Conservation (phyloP, 2,888 invertebrate species). For the Erpobdella octoculata region DNA sequence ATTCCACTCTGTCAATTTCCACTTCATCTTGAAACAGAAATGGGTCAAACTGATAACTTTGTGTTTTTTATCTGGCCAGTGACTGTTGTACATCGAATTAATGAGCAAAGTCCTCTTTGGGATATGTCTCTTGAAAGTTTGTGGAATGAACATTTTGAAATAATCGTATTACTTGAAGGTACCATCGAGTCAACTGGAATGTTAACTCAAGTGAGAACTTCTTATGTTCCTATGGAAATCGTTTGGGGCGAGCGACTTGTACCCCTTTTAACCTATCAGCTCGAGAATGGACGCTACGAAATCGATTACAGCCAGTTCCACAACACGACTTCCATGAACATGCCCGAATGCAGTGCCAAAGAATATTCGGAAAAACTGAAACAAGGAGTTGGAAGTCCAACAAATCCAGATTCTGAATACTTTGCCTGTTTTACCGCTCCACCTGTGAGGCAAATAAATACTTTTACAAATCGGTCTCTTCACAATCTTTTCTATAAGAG, state of each 20-base stretch:
- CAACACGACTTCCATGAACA: conserved; percentile 48
- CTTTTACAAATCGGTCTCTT: background rate
- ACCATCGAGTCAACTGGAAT: conserved; percentile 36
- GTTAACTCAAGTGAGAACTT: conserved; percentile 53
- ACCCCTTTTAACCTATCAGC: conserved; percentile 50
- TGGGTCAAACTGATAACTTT: conserved; percentile 65
- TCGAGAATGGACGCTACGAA: conserved; percentile 51
- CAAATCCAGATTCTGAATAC: background rate
- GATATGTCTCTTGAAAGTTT: conserved; percentile 82
- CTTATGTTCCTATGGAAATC: conserved; percentile 54
- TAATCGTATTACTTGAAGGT: conserved; percentile 77
- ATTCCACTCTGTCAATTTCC: conserved; percentile 82
- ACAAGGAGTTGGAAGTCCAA: background rate
- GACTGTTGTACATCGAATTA: conserved; percentile 89
- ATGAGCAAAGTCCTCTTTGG: conserved; percentile 79
- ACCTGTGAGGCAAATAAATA: conserved; percentile 18
- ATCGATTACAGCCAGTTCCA: conserved; percentile 52
- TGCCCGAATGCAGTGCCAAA: conserved; percentile 53
- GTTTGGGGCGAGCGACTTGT: conserved; percentile 52
- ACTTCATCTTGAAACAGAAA: conserved; percentile 32
- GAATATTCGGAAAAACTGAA: conserved; percentile 16
- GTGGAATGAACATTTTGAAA: conserved; percentile 83
- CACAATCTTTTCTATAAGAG: conserved; percentile 3
- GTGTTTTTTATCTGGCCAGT: conserved; percentile 98
- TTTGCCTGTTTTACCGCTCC: conserved; percentile 29